These are phyloP conservation scores for Paratilapia polleni DNA, from an alignment of 2,113 vertebrate species.

Conservation along the genomic window DNA sequence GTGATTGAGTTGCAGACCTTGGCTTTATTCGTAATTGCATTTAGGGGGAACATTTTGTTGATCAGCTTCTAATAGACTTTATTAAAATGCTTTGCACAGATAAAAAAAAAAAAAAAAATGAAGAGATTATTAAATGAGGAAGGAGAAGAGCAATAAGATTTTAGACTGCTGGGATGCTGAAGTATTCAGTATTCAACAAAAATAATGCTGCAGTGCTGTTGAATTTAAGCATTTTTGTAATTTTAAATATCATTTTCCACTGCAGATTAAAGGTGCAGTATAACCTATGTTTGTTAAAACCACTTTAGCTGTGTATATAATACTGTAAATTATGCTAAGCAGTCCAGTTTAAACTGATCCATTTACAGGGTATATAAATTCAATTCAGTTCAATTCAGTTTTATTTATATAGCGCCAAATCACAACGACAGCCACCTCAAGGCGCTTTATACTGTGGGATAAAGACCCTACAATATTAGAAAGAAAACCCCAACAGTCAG, in stretches of 20 bases:
- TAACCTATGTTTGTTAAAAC: not conserved
- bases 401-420: too few species aligned
- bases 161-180: not conserved
- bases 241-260: not conserved
- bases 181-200: not conserved
- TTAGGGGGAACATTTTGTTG: slow-evolving; percentile 42
- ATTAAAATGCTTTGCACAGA: slow-evolving; percentile 34
- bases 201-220: fast-evolving
- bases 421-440: too few species aligned
- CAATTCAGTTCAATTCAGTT: too few species aligned
- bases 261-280: not conserved
- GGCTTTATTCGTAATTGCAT: slow-evolving; percentile 54
- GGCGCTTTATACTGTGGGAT: too few species aligned
- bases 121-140: slow-evolving; percentile 7
- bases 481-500: too few species aligned
- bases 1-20: slow-evolving; percentile 57
- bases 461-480: too few species aligned
- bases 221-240: not conserved
- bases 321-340: not conserved
- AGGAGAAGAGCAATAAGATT: not conserved
- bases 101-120: slow-evolving; percentile 23
- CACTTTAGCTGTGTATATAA: not conserved
- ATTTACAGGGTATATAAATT: not conserved
- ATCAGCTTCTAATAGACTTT: slow-evolving; percentile 51
- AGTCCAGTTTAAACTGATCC: not conserved